Percentiles rank a stretch among this genome's conserved stretches.
These are phyloP conservation scores for Eulemur albifrons DNA, from an alignment of 2,797 vertebrate genomes.

Conservation along the genomic window DNA sequence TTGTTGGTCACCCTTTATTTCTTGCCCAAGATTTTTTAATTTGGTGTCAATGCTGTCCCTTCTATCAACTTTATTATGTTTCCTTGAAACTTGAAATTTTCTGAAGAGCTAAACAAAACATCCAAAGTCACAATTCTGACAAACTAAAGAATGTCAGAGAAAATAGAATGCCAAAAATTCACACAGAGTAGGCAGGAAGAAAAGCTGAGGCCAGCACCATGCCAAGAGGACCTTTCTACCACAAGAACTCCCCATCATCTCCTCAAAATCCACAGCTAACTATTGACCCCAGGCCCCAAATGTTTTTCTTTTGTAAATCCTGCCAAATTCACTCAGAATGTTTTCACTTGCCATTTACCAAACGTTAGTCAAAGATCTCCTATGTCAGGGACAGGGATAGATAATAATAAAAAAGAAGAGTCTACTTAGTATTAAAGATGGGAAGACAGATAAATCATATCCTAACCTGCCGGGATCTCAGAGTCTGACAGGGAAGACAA, in stretches of 20 bases:
- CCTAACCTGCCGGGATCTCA: neutral
- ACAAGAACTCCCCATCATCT: neutral
- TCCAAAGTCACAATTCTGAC: neutral
- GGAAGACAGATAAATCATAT: neutral
- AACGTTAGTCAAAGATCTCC: neutral
- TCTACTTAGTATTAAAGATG: neutral
- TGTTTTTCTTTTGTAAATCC: neutral
- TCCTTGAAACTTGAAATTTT: neutral
- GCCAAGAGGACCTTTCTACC: neutral
- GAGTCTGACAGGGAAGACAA: neutral
- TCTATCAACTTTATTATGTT: neutral
- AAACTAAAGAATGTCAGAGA: neutral
- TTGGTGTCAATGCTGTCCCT: neutral
- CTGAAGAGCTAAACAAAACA: neutral
- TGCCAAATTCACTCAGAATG: neutral
- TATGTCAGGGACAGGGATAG: neutral
- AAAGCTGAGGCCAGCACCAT: neutral
- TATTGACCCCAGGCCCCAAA: no score
- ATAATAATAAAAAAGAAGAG: neutral
- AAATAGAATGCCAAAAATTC: neutral
- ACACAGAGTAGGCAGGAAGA: neutral
- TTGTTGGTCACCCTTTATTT: neutral
- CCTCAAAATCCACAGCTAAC: neutral
- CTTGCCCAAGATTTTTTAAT: neutral
- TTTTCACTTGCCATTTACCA: constrained; percentile 1